Conservation (phyloP, 2,888 invertebrate genomes). For the Drosophila neotestacea region DNA sequence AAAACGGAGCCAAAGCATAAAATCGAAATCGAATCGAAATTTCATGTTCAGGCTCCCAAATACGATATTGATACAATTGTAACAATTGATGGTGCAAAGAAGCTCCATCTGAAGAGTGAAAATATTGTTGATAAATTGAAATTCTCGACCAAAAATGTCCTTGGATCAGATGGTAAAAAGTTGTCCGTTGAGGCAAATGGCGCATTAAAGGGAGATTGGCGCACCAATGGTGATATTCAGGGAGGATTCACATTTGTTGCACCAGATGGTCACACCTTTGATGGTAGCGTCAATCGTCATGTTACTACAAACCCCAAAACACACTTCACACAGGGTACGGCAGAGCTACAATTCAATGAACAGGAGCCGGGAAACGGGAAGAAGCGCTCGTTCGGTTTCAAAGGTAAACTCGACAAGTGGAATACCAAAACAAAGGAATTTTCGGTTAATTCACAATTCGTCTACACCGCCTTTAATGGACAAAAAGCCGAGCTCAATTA, state of each 20-base stretch:
- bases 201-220: conserved; percentile 73
- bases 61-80: conserved; percentile 88
- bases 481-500: conserved; percentile 85
- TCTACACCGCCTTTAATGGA: conserved; percentile 86
- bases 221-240: conserved; percentile 76
- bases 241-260: conserved; percentile 66
- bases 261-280: conserved; percentile 83
- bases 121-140: conserved; percentile 86
- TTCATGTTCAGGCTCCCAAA: conserved; percentile 87
- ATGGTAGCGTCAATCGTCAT: conserved; percentile 82
- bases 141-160: conserved; percentile 88
- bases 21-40: conserved; percentile 88
- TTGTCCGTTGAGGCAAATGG: conserved; percentile 82
- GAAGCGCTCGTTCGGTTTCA: conserved; percentile 84
- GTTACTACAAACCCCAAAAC: conserved; percentile 84
- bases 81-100: conserved; percentile 89
- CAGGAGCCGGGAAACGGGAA: conserved; percentile 59
- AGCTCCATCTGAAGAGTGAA: conserved; percentile 88
- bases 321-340: conserved; percentile 85
- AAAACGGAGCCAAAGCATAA: conserved; percentile 88
- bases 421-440: conserved; percentile 85
- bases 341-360: conserved; percentile 86
- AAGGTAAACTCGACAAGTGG: conserved; percentile 83
- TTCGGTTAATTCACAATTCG: conserved; percentile 83
- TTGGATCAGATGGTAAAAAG: conserved; percentile 86